Evolutionary conservation across 2,797 vertebrate genomes (phyloP).

Genomic region (Alcedo quadribrachys): DNA sequence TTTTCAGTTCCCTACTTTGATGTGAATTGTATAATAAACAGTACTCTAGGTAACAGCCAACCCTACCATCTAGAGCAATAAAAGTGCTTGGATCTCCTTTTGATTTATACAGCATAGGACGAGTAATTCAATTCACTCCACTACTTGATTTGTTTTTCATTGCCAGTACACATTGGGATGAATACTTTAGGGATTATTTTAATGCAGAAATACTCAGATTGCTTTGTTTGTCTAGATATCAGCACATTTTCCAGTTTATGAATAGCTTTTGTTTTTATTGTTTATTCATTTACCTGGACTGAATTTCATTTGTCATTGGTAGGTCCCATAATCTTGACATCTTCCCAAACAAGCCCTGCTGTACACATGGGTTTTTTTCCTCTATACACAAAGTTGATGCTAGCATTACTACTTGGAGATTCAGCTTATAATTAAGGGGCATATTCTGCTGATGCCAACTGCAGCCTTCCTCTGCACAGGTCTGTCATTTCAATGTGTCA

Average conservation of each 20-base stretch:
- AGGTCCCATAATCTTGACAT: background rate
- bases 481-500: background rate
- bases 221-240: conserved; percentile 45
- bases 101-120: conserved; percentile 4
- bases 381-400: background rate
- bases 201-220: conserved; percentile 46
- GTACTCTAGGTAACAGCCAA: conserved; percentile 23
- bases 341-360: background rate
- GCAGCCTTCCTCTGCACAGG: background rate
- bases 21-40: background rate
- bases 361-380: background rate
- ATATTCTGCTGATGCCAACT: background rate
- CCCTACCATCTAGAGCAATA: conserved; percentile 10
- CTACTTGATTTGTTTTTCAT: conserved; percentile 55
- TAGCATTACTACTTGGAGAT: background rate
- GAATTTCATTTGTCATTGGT: conserved; percentile 48
- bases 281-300: conserved; percentile 44
- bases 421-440: background rate
- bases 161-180: conserved; percentile 15
- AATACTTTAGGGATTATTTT: conserved; percentile 53
- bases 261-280: conserved; percentile 25
- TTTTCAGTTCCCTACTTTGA: conserved; percentile 37
- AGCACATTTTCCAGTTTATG: conserved; percentile 34
- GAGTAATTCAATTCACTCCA: conserved; percentile 39
- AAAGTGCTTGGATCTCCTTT: conserved; percentile 11